Conservation (phyloP, 2,888 invertebrate species). For the Tribolium freemani region DNA sequence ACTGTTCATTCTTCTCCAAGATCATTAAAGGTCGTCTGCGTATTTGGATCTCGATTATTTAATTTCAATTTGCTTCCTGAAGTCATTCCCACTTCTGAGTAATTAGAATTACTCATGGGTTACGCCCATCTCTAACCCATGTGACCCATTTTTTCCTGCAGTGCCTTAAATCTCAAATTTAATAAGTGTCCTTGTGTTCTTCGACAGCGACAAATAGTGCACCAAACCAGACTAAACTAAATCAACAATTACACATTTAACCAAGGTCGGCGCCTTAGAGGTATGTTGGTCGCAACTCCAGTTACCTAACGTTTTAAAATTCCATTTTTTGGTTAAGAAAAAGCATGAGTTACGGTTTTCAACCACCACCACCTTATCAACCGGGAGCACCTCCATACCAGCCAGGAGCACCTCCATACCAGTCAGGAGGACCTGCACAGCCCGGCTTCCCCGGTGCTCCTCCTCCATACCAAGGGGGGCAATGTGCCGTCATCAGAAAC, state of each 20-base stretch:
- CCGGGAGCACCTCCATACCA: slow-evolving; percentile 3
- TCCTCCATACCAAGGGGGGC: not conserved
- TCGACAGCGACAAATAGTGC: not conserved
- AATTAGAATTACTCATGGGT: not conserved
- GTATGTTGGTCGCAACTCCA: not conserved
- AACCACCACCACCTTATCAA: slow-evolving; percentile 25
- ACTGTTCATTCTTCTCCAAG: too few species aligned
- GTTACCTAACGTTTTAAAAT: not conserved
- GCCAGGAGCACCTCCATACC: slow-evolving; percentile 8
- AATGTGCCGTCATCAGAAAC: slow-evolving; percentile 14
- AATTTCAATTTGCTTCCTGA: too few species aligned
- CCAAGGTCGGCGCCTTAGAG: not conserved
- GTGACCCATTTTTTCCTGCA: not conserved
- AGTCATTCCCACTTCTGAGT: too few species aligned
- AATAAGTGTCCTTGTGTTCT: not conserved
- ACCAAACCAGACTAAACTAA: not conserved
- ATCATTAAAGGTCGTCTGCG: too few species aligned
- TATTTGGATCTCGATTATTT: too few species aligned
- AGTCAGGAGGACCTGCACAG: not conserved
- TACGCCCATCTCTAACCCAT: not conserved
- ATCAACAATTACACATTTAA: not conserved
- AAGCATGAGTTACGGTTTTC: slow-evolving; percentile 32
- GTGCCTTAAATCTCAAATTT: not conserved
- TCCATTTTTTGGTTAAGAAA: not conserved
- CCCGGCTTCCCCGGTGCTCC: not conserved